Conservation (phyloP, 2,113 vertebrate genomes). For the Dromas ardeola region DNA sequence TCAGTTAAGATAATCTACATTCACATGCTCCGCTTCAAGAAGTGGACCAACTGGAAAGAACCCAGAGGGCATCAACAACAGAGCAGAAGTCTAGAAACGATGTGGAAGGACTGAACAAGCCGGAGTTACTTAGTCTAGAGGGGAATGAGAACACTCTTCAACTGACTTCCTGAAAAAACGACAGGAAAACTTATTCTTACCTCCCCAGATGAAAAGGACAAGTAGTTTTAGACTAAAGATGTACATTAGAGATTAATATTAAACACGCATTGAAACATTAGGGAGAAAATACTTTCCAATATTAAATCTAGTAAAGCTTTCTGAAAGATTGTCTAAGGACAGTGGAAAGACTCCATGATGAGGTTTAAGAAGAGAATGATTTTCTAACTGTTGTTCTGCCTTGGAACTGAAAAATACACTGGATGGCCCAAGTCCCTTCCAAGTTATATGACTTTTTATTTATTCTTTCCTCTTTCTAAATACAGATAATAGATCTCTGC, state of each 20-base stretch:
- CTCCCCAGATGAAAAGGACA: not conserved
- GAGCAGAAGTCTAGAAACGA: not conserved
- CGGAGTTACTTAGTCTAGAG: not conserved
- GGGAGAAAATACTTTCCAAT: not conserved
- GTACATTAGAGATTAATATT: not conserved
- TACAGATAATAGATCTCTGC: not conserved
- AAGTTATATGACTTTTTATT: not conserved
- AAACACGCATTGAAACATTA: not conserved
- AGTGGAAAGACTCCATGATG: not conserved
- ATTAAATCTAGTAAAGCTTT: not conserved
- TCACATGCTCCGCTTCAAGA: not conserved
- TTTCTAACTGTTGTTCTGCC: not conserved
- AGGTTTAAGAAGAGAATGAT: not conserved
- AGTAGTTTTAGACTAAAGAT: not conserved
- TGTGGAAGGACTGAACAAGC: not conserved
- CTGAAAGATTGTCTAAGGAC: not conserved
- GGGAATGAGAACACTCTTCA: not conserved
- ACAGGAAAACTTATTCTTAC: not conserved
- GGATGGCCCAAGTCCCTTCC: not conserved
- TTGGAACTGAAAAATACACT: not conserved
- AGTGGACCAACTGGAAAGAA: not conserved
- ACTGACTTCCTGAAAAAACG: not conserved
- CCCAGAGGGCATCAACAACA: not conserved
- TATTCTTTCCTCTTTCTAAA: not conserved
- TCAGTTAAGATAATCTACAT: not conserved